Conservation (phyloP, 2,113 vertebrate genomes). For the Tupaia chinensis region DNA sequence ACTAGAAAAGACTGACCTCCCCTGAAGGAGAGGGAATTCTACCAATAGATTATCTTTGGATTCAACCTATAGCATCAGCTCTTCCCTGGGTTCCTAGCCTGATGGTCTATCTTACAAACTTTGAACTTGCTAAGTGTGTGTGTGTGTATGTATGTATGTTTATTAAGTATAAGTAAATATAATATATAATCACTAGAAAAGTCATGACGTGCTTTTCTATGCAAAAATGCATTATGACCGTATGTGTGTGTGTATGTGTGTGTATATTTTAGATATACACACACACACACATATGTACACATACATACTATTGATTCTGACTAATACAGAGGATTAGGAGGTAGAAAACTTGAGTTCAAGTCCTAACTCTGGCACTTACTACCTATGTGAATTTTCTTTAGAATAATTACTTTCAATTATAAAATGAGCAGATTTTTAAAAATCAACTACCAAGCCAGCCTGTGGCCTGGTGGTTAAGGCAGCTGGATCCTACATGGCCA, state of each 20-base stretch:
- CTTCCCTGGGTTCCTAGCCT: neutral
- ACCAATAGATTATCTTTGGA: neutral
- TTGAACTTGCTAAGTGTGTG: neutral
- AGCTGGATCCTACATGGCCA: too few relatives aligned
- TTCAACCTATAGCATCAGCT: neutral
- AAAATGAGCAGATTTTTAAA: constrained; percentile 35
- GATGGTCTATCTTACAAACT: neutral
- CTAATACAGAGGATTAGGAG: neutral
- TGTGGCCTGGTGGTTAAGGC: too few relatives aligned
- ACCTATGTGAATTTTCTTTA: neutral
- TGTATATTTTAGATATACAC: neutral
- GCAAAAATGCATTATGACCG: too few relatives aligned
- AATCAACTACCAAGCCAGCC: neutral
- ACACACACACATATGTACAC: neutral
- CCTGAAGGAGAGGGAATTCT: neutral
- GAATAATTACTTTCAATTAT: constrained; percentile 13
- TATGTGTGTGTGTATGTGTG: neutral
- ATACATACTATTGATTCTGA: neutral
- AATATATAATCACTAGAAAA: too few relatives aligned
- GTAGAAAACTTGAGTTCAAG: constrained; percentile 24
- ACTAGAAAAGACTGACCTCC: neutral
- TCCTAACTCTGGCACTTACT: neutral
- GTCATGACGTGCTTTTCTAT: too few relatives aligned
- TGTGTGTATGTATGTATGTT: too few relatives aligned
- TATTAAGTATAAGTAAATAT: too few relatives aligned